phyloP scores from a whole-genome alignment of 2,113 vertebrate genomes.

The Myrmophylax atrothorax region DNA sequence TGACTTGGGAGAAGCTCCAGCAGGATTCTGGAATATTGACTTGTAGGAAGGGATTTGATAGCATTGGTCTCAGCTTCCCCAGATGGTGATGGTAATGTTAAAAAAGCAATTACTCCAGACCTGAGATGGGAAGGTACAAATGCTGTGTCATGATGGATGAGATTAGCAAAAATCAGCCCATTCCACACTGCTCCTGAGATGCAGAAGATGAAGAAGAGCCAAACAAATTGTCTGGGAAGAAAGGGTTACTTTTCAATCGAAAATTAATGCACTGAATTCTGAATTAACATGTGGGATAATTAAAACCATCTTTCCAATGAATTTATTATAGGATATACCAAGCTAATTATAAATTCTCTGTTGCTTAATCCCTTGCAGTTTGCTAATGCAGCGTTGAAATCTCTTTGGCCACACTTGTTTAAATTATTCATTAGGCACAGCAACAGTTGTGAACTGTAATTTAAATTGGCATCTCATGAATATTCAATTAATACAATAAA shows the following conservation, averaged over 20 bases:
- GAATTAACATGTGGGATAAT: conserved; percentile 79
- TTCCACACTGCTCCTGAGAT: background rate
- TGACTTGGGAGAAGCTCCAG: background rate
- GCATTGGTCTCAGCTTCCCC: background rate
- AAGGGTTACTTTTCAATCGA: conserved; percentile 62
- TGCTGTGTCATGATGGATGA: background rate
- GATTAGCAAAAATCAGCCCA: background rate
- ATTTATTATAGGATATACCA: conserved; percentile 80
- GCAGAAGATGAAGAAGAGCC: background rate
- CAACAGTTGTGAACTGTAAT: conserved; percentile 87
- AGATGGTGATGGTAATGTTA: background rate
- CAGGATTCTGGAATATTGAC: background rate
- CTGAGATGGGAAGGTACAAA: background rate
- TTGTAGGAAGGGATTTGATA: background rate
- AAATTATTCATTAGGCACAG: conserved; percentile 83
- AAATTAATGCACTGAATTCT: conserved; percentile 43
- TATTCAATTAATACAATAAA: conserved; percentile 83
- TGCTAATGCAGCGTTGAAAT: conserved; percentile 82
- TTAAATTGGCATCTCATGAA: conserved; percentile 85
- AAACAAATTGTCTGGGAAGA: conserved; percentile 22
- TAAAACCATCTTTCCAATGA: conserved; percentile 83
- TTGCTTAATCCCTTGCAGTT: conserved; percentile 78
- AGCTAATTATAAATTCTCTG: conserved; percentile 84
- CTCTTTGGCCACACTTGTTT: conserved; percentile 83
- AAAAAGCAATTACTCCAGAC: background rate